These are phyloP conservation scores for Coregonus ussuriensis DNA, from an alignment of 2,797 vertebrate species.

Conservation along the genomic window DNA sequence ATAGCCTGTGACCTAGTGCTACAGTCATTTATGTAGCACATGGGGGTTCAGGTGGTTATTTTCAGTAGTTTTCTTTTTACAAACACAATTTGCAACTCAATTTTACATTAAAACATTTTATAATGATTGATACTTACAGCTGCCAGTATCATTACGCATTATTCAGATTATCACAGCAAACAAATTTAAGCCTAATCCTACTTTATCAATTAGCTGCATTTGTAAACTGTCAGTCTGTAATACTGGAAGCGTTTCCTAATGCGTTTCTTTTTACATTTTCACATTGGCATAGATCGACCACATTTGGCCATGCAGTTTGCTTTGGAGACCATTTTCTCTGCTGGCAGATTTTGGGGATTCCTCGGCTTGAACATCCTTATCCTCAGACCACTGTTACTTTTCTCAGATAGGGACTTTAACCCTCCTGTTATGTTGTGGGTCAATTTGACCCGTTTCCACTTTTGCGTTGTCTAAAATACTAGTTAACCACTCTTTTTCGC, in stretches of 20 bases:
- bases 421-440: too few relatives aligned
- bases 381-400: constrained; percentile 56
- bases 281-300: constrained; percentile 55
- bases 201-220: neutral
- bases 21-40: constrained; percentile 15
- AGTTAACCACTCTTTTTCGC: too few relatives aligned
- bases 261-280: constrained; percentile 60
- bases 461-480: too few relatives aligned
- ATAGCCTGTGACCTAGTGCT: constrained; percentile 27
- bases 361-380: constrained; percentile 62
- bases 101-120: too few relatives aligned
- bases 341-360: constrained; percentile 70
- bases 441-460: too few relatives aligned
- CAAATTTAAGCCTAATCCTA: too few relatives aligned
- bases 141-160: too few relatives aligned
- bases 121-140: too few relatives aligned
- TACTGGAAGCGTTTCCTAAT: constrained; percentile 38
- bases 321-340: constrained; percentile 49
- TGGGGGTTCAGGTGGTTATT: neutral
- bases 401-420: constrained; percentile 23
- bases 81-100: too few relatives aligned
- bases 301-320: constrained; percentile 48
- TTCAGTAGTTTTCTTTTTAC: neutral
- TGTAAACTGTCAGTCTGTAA: neutral
- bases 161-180: too few relatives aligned